Evolutionary conservation across 1,140 invertebrate genomes (phyloP), one percentile per base, ranked within the genome.

Genomic region (Cataglyphis hispanica): DNA sequence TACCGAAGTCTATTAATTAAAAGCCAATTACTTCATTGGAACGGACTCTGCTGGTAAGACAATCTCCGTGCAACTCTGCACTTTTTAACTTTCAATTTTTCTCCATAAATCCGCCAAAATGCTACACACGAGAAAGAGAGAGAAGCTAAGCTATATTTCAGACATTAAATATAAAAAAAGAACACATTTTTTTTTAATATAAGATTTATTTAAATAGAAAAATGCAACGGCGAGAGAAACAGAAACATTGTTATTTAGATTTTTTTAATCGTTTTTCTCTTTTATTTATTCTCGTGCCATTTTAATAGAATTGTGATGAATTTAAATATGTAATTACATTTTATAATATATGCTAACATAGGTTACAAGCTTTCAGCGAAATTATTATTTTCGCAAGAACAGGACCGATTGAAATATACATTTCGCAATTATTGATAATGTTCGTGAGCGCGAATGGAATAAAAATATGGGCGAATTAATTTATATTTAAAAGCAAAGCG

Each of bases 1-100:
- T 60, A 64, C 77, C 50, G 85, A 88, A 92, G 93, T 94, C 89
- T 91, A 94, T 94, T 94, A 95, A 95, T 95, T 94, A 94, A 94
- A 93, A 91, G 89, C 91, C 93, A 94, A 94, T 94, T 94, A 93
- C 91, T 91, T 89, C 87, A 91, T 83, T 86, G 91, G 66, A 70
- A 85, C 37, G 31, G 37, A 80, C 74, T 75, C 58, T 11, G 37
- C 31, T 53, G 58, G 78, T 69, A 43, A 89, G 60, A 69, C 85
- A 87, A 90, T 91, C 89, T 80, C 25, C 84, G 72, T 64, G 40
- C 69, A 72, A 46, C 85, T 60, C 85, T 60, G 53, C 80, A 34
- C 60, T 90, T 85, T 72, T 86, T 72, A 66, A 40, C 66, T 74
- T 19, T 3, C 22, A 27, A 10, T 53, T 69, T 84, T 69, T 74